Evolutionary conservation across 2,797 vertebrate genomes (phyloP), one percentile per base, ranked within the genome.

Genomic region (Coregonus sp.): DNA sequence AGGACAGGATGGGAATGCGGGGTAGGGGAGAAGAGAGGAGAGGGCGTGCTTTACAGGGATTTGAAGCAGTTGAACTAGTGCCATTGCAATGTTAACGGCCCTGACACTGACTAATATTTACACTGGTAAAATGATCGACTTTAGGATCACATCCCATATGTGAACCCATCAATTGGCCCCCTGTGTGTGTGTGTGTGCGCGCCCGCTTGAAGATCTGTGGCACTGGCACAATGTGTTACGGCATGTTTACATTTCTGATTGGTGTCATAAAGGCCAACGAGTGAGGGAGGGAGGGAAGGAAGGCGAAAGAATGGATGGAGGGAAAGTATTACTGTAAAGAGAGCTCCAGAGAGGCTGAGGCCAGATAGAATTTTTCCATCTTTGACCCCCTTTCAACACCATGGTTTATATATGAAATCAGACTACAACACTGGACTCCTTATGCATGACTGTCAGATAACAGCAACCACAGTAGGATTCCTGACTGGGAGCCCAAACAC

Each of bases 21-120:
- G 66, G 20, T 3, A 11, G 15, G 11, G 15, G 51, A 59, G 54
- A 59, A 18, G 72, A 89, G 54, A 59, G 56, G 72, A 89, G 78
- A 75, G 73, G 76, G 82, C 76, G 82, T 4, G 47, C 86, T 82
- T 52, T 47, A 73, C 79, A 15, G 73, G 79, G 84, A 68, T 89
- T 80, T 74, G 75, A 80, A 83, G 70, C 81, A 77, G 79, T 70
- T 52, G 51, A 85, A 83, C 73, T 73, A 78, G 80, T 88, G 78
- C 83, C 78, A 81, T 91, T 88, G 86, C 82, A 81, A 81, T 75
- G 75, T 89, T 89, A 92, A 89, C 50, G 75, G 63, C 82, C 73
- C 77, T 87, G 88, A 92, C 89, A 86, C 51, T 79, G 79, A 82
- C 89, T 91, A 85, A 92, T 90, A 87, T 91, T 90, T 92, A 85